These are phyloP conservation scores for Brassicogethes aeneus DNA, from an alignment of 2,888 invertebrate species.

Conservation along the genomic window DNA sequence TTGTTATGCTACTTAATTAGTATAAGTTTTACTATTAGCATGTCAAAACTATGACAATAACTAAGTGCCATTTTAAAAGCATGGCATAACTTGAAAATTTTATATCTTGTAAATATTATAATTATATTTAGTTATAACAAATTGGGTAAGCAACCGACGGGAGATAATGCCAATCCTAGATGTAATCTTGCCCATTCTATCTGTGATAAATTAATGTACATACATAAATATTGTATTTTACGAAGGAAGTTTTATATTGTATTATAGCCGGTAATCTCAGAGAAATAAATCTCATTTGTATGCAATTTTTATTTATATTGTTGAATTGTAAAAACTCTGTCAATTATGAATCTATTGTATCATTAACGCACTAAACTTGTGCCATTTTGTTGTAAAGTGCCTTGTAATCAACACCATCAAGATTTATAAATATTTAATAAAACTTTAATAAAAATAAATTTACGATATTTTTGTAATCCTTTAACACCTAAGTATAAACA, in stretches of 20 bases:
- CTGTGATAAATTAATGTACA: slow-evolving; percentile 35
- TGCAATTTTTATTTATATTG: slow-evolving; percentile 24
- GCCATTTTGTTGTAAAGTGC: slow-evolving; percentile 35
- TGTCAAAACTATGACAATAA: slow-evolving; percentile 32
- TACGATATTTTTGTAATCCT: too few relatives aligned
- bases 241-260: slow-evolving; percentile 14
- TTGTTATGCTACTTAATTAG: slow-evolving; percentile 28
- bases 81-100: slow-evolving; percentile 29
- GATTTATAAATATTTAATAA: slow-evolving; percentile 34
- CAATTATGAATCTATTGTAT: slow-evolving; percentile 9
- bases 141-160: slow-evolving; percentile 26
- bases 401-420: slow-evolving; percentile 29
- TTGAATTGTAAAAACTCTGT: too few relatives aligned
- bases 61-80: slow-evolving; percentile 30
- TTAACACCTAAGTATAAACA: too few relatives aligned
- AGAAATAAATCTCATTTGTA: slow-evolving; percentile 26
- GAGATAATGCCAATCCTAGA: slow-evolving; percentile 29
- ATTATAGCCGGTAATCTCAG: slow-evolving; percentile 23
- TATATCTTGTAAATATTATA: slow-evolving; percentile 21
- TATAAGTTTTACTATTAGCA: slow-evolving; percentile 14
- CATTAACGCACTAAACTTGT: slow-evolving; percentile 28
- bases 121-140: slow-evolving; percentile 15
- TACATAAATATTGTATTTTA: slow-evolving; percentile 19
- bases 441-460: slow-evolving; percentile 13
- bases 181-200: slow-evolving; percentile 36